Evolutionary conservation across 30 jellyfish, hydroid and myxozoan genomes (phyloP), one percentile per base, ranked within the genome.

Genomic region (Pelagia noctiluca): DNA sequence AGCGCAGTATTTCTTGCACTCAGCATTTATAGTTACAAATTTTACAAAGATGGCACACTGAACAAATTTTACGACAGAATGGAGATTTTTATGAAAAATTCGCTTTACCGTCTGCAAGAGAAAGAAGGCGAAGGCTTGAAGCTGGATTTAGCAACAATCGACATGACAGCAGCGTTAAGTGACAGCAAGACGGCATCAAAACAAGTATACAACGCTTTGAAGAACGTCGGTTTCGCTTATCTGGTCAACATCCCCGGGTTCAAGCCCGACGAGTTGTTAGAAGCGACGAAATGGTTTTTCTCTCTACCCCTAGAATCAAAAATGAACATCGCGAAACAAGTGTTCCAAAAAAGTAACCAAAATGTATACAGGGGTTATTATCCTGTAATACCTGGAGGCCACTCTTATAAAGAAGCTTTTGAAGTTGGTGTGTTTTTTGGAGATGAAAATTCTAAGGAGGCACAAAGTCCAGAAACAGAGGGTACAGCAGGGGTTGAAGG

Each of bases 341-440:
- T 89, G 0, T 90, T 83, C 79, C 33, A 76, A 29, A 48, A 60
- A 2, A 73, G 47, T 31, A 90, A 90, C 50, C 70, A 81, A 25
- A 90, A 90, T 46, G 33, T 62, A 29, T 90, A 16, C 38, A 30
- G 97, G 22, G 97, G 97, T 5, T 90, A 83, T 67, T 90, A n/a
- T 38, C 97, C 97, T 2, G 80, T 83, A 33, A 75, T 90, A 13
- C 90, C 89, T 5, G 97, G 96, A 0, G 97, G 97, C 8, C 92
- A 90, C 53, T 90, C 97, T 0, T 84, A 50, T 50, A 90, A 90
- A 35, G 96, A 90, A 71, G 97, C 97, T 24, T 79, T 75, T 47
- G 96, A 90, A 54, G 24, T 71, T 13, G 97, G 97, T 2, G 90
- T 50, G 16, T 47, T 78, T 48, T 90, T 83, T 35, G 84, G n/a